Evolutionary conservation across 2,888 invertebrate species (phyloP).

Genomic region (Scrobipalpa costella): DNA sequence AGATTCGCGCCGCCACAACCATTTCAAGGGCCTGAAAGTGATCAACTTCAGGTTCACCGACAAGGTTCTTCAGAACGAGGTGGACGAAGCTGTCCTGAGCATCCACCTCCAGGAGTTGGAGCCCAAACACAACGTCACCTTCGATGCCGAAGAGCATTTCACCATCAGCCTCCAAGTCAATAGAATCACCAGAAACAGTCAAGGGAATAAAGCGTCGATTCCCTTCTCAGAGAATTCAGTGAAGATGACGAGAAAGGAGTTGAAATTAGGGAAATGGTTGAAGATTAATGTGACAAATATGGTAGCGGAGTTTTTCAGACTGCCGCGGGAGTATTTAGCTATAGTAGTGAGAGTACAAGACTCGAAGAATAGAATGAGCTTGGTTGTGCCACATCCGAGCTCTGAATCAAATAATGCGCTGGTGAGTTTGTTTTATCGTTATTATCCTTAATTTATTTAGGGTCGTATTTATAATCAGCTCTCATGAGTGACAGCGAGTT

Average conservation of each 20-base stretch:
- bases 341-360: slow-evolving; percentile 87
- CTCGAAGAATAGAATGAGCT: slow-evolving; percentile 81
- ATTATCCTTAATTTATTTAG: not conserved
- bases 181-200: slow-evolving; percentile 66
- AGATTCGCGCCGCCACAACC: slow-evolving; percentile 86
- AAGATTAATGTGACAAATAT: slow-evolving; percentile 87
- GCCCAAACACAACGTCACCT: slow-evolving; percentile 56
- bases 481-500: no score
- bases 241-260: slow-evolving; percentile 75
- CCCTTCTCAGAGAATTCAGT: slow-evolving; percentile 65
- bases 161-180: slow-evolving; percentile 68
- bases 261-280: slow-evolving; percentile 85
- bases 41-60: slow-evolving; percentile 87
- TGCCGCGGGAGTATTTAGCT: slow-evolving; percentile 87
- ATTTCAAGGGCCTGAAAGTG: slow-evolving; percentile 84
- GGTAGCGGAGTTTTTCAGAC: slow-evolving; percentile 88
- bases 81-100: slow-evolving; percentile 86
- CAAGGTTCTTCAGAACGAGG: slow-evolving; percentile 85
- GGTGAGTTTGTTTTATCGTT: slow-evolving; percentile 57
- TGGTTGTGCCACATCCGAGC: slow-evolving; percentile 86
- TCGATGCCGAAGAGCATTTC: slow-evolving; percentile 60
- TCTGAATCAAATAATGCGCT: slow-evolving; percentile 77
- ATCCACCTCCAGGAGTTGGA: slow-evolving; percentile 82
- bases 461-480: no score
- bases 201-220: slow-evolving; percentile 68